Evolutionary conservation across 2,888 invertebrate genomes (phyloP), one percentile per base, ranked within the genome.

Genomic region (Quadriops clusia): DNA sequence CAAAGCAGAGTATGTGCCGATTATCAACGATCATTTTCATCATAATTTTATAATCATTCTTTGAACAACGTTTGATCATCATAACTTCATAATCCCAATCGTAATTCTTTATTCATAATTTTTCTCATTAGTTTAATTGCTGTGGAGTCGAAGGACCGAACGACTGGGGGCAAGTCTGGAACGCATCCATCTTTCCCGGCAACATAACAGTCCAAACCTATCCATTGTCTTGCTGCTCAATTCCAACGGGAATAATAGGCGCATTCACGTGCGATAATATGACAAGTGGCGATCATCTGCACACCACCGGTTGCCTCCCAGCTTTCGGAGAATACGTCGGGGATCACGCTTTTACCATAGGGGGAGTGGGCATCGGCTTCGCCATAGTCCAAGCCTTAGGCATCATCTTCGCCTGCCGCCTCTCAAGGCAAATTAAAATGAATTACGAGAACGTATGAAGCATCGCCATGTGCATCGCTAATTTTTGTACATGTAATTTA

Each of bases 351-450:
- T 58, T 78, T 21, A 67, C 80, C 33, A 68, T 93, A 33, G 89
- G 84, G 8, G 81, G 80, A 2, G 78, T 85, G 6, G 89, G 83
- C 7, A 67, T 89, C 29, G 81, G 80, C 6, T 74, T 93, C 25
- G 89, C 89, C 33, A 66, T 83, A 40, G 69, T 91, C 36, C 91
- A 93, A 79, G 89, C 90, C 25, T 64, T 90, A 47, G 91, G 90
- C 26, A 82, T 93, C 38, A 65, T 84, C 38, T 89, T 89, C 58
- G 85, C 93, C 13, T 93, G 90, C 67, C 86, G 85, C 59, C 68
- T 95, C 59, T 87, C 86, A 41, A 77, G 85, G 51, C 83, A 87
- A 51, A 85, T 93, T 54, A 80, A 83, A 24, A 32, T 27, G 21
- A 38, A 36, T 33, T 42, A 44, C 24, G 42, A 41, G 21, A 42